Conservation (phyloP, 2,888 invertebrate genomes). For the Lycocerus yunnanus region DNA sequence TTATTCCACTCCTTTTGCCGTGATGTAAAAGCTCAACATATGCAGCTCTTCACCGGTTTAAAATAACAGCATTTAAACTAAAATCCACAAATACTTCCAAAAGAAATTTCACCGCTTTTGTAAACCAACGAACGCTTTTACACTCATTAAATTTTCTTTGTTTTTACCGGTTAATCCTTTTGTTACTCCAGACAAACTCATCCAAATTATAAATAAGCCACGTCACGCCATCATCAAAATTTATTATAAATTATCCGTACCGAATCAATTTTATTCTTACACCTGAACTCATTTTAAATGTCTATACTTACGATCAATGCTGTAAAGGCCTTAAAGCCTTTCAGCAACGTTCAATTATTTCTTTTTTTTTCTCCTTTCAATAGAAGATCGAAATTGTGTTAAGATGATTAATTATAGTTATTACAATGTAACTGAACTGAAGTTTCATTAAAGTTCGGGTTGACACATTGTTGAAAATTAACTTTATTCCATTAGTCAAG, state of each 20-base stretch:
- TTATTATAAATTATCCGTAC: not conserved
- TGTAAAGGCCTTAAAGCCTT: not conserved
- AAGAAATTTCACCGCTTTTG: slow-evolving; percentile 6
- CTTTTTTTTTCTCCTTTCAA: not conserved
- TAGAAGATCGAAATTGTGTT: not conserved
- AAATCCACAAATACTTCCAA: slow-evolving; percentile 18
- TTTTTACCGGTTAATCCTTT: not conserved
- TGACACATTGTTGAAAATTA: slow-evolving; percentile 6
- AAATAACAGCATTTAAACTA: slow-evolving; percentile 23
- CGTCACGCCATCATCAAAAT: not conserved
- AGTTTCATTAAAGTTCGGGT: slow-evolving; percentile 3
- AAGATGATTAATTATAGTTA: slow-evolving; percentile 11
- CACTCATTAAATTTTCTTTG: not conserved
- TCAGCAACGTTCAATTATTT: not conserved
- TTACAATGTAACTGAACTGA: slow-evolving; percentile 8
- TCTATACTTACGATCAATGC: not conserved
- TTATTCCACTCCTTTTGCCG: slow-evolving; percentile 18
- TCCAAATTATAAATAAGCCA: not conserved
- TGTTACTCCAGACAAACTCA: not conserved
- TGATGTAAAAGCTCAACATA: slow-evolving; percentile 11
- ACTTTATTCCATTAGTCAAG: slow-evolving; percentile 1
- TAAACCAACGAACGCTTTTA: slow-evolving; percentile 6
- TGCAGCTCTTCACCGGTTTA: slow-evolving; percentile 16
- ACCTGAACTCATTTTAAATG: not conserved
- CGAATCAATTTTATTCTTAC: not conserved